Base-by-base conservation (phyloP, 1,140 invertebrate species). In the Magallana ariakensis region DNA sequence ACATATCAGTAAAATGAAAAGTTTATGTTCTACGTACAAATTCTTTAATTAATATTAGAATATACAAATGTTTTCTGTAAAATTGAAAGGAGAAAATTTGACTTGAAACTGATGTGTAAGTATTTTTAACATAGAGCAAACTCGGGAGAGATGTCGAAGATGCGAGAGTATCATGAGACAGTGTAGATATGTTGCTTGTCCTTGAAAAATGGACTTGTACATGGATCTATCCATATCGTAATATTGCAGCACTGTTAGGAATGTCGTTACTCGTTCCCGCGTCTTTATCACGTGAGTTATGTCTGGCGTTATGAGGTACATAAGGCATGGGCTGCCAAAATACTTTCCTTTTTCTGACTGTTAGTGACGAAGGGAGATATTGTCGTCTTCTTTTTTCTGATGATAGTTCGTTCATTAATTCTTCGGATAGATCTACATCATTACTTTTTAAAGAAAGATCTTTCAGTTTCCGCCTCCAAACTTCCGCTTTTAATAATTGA, bases 401-500 rank as follows among this genome's bases (percentile, higher is more conserved):
- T 9, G 62, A 70, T 11, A 70, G 19, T 70, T 70, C 62, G 19
- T 70, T 70, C 62, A 70, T 11, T 22, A 22, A 70, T 70, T 70
- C 62, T 26, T 70, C 62, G 19, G 62, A 70, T n/a, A 70, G 62
- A 70, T 70, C 62, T 10, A 70, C 22, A 70, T 70, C 8, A 22
- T 70, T 22, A 70, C n/a, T 70, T 26, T 70, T 19, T 10, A 22
- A 33, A 22, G 62, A 70, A 9, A 70, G 8, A 22, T 70, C 62
- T 19, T 22, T 70, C 62, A 70, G 19, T 70, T 70, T 70, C 62
- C 62, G 7, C 26, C 19, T 70, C 62, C 19, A 70, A 11, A 11
- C 62, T 26, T 70, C 62, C 19, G n/a, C 62, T 70, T 70, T 70
- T 70, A 70, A 70, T 70, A 70, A 22, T 22, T 19, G 62, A 70